These are phyloP conservation scores for Falcunculus frontatus DNA, from an alignment of 2,113 vertebrate genomes.

Conservation along the genomic window DNA sequence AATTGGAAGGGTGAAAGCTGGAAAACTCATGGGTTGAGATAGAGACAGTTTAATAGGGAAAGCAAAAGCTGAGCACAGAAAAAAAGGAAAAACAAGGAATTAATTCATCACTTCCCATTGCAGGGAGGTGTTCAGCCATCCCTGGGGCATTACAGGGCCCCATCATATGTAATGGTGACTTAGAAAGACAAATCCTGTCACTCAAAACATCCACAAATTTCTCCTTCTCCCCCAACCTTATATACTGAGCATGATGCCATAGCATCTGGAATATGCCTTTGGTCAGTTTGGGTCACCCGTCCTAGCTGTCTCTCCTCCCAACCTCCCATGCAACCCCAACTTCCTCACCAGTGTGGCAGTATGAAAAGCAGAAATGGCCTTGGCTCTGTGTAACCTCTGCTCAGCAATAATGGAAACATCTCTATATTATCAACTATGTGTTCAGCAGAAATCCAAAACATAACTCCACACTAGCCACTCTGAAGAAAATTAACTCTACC, in stretches of 20 bases:
- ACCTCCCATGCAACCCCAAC: rapidly evolving
- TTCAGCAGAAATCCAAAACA: background rate
- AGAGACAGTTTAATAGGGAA: background rate
- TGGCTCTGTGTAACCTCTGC: background rate
- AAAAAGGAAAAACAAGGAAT: background rate
- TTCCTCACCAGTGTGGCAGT: rapidly evolving
- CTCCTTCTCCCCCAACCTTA: background rate
- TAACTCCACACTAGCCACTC: background rate
- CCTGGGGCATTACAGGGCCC: background rate
- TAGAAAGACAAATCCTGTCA: background rate
- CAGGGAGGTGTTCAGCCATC: background rate
- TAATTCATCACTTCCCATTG: background rate
- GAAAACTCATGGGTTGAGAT: background rate
- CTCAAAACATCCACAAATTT: background rate
- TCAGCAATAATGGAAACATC: background rate
- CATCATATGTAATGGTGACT: background rate
- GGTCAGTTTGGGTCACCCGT: background rate
- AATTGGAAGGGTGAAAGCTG: background rate
- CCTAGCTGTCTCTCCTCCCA: background rate
- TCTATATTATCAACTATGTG: background rate
- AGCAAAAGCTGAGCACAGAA: background rate
- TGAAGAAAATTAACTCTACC: background rate
- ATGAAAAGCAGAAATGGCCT: background rate
- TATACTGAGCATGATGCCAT: background rate
- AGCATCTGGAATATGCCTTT: background rate